phyloP scores from a whole-genome alignment of 2,113 vertebrate species.

The Catagonus wagneri region DNA sequence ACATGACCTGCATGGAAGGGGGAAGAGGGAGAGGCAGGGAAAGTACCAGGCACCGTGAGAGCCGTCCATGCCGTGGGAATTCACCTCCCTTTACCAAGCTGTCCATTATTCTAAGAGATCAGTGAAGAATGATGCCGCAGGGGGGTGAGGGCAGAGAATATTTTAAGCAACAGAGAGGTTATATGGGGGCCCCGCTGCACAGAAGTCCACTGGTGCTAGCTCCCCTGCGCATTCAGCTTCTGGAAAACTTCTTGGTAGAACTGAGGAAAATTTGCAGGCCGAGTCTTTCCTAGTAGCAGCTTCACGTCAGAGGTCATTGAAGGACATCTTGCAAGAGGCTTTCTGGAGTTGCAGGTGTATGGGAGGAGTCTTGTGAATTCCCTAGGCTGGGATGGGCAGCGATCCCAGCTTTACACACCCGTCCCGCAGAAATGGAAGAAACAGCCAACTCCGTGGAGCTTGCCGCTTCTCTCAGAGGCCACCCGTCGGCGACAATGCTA shows the following conservation, averaged over 20 bases:
- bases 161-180: slow-evolving; percentile 48
- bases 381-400: slow-evolving; percentile 30
- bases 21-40: slow-evolving; percentile 7
- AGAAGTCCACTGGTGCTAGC: slow-evolving; percentile 38
- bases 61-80: slow-evolving; percentile 32
- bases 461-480: neutral
- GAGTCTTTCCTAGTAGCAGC: neutral
- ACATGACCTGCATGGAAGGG: slow-evolving; percentile 61
- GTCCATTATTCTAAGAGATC: slow-evolving; percentile 31
- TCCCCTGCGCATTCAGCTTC: slow-evolving; percentile 42
- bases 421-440: slow-evolving; percentile 44
- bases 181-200: neutral
- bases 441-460: slow-evolving; percentile 30
- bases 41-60: slow-evolving; percentile 38
- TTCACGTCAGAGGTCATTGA: neutral
- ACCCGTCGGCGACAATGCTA: neutral
- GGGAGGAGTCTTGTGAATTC: slow-evolving; percentile 11
- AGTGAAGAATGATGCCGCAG: neutral
- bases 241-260: slow-evolving; percentile 47
- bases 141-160: neutral
- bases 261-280: slow-evolving; percentile 31
- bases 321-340: neutral
- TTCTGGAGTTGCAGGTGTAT: neutral
- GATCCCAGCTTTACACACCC: neutral
- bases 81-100: slow-evolving; percentile 55